Conservation (phyloP, 2,113 vertebrate genomes). For the Indicator indicator region DNA sequence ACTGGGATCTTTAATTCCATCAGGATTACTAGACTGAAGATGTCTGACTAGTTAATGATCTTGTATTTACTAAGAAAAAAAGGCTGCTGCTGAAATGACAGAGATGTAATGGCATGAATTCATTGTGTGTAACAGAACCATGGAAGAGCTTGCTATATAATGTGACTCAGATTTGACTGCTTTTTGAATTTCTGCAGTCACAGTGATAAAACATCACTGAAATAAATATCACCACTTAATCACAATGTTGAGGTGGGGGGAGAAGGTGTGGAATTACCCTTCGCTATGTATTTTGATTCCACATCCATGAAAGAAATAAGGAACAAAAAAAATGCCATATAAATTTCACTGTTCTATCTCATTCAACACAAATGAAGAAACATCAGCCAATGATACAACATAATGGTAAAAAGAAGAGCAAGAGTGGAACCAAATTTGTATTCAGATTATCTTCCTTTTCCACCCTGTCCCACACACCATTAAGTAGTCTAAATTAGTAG, state of each 20-base stretch:
- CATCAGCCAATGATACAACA: background rate
- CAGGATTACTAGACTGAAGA: background rate
- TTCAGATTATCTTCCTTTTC: background rate
- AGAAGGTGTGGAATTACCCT: background rate
- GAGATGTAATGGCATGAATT: background rate
- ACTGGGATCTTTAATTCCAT: slow-evolving; percentile 9
- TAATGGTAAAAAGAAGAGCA: background rate
- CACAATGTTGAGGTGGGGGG: background rate
- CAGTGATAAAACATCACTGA: slow-evolving; percentile 14
- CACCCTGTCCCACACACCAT: background rate
- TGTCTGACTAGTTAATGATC: slow-evolving; percentile 23
- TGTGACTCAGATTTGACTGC: slow-evolving; percentile 2
- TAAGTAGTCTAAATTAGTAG: background rate
- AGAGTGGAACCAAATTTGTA: background rate
- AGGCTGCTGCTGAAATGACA: background rate
- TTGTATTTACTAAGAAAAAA: slow-evolving; percentile 19
- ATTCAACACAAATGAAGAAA: background rate
- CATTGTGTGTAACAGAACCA: background rate
- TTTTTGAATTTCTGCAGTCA: slow-evolving; percentile 13
- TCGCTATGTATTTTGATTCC: background rate
- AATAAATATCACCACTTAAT: slow-evolving; percentile 47
- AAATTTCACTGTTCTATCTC: background rate
- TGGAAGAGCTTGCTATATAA: background rate
- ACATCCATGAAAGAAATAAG: background rate
- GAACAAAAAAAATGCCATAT: background rate